Conservation (phyloP, 2,888 invertebrate species). For the Bugula neritina region DNA sequence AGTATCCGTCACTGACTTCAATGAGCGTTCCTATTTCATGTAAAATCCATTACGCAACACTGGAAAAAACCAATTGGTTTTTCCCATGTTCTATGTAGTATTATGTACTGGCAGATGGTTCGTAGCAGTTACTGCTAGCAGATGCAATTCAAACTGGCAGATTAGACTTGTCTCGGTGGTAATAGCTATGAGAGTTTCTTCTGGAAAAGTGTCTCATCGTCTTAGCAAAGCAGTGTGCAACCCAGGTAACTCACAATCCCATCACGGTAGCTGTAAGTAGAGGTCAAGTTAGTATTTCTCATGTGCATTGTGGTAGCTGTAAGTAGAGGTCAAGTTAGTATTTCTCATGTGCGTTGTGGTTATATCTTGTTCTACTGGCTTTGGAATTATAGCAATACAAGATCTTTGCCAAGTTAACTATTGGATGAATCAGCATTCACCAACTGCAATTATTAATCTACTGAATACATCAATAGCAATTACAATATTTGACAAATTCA, state of each 20-base stretch:
- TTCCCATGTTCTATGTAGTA: not conserved
- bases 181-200: not conserved
- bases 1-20: not conserved
- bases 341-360: not conserved
- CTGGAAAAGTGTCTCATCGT: not conserved
- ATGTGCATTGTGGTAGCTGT: not conserved
- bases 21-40: not conserved
- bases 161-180: too few species aligned
- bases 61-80: not conserved
- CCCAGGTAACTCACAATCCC: not conserved
- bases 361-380: too few species aligned
- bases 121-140: not conserved
- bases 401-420: not conserved
- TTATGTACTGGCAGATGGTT: not conserved
- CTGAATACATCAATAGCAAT: too few species aligned
- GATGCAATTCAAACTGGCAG: not conserved
- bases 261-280: too few species aligned
- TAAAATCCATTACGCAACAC: not conserved
- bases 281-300: not conserved
- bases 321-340: not conserved
- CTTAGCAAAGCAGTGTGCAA: not conserved
- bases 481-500: too few species aligned
- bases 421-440: too few species aligned
- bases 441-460: too few species aligned
- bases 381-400: not conserved